Evolutionary conservation across 2,113 vertebrate species (phyloP).

Genomic region (Anthoscopus minutus): DNA sequence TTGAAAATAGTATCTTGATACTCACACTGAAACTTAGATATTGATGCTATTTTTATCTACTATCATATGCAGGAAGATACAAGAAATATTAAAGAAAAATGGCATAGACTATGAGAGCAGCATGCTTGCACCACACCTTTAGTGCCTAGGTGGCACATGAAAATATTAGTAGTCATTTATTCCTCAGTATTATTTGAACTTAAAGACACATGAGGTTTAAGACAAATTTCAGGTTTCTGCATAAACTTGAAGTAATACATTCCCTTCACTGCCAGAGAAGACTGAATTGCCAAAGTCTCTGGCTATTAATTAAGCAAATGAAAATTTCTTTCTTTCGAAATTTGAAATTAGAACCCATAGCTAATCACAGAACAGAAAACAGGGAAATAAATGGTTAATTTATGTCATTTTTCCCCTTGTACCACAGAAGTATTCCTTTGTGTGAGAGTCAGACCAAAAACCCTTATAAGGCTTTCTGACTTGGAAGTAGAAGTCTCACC

Average conservation of each 20-base stretch:
- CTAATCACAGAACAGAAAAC: not conserved
- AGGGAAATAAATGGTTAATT: not conserved
- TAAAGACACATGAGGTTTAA: not conserved
- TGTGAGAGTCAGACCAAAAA: not conserved
- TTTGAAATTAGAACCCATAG: not conserved
- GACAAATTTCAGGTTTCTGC: not conserved
- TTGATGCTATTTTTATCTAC: conserved; percentile 43
- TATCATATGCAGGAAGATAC: not conserved
- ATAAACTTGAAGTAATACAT: not conserved
- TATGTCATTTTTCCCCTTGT: not conserved
- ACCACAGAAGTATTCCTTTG: not conserved
- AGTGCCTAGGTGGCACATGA: not conserved
- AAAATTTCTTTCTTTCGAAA: not conserved
- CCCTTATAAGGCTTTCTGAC: not conserved
- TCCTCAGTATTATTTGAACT: not conserved
- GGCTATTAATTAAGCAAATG: conserved; percentile 14
- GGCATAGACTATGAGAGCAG: not conserved
- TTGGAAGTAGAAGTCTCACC: not conserved
- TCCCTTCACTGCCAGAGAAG: not conserved
- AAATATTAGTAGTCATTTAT: not conserved
- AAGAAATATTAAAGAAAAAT: conserved; percentile 28
- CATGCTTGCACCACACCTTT: not conserved
- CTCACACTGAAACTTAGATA: conserved; percentile 8
- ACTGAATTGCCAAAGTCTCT: conserved; percentile 8
- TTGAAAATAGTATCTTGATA: conserved; percentile 63